A percentile compares a stretch with the other conserved stretches of the same genome.
phyloP scores from a whole-genome alignment of 2,888 invertebrate genomes.

The Heliconius charithonia region DNA sequence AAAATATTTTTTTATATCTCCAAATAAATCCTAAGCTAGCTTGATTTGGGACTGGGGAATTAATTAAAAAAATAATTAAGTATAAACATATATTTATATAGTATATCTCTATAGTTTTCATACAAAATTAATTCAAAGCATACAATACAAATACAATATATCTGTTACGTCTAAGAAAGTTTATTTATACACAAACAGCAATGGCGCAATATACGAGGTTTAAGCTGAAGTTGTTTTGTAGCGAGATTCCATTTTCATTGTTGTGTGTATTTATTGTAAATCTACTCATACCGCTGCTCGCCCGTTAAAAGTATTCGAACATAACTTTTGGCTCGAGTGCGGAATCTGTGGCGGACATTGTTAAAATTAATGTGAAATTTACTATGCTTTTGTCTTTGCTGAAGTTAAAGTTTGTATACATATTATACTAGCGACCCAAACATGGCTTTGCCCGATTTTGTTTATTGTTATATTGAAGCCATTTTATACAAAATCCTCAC shows the following conservation, averaged over 20 bases:
- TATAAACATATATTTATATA: background rate
- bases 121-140: background rate
- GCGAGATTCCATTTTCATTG: conserved; percentile 83
- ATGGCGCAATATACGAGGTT: conserved; percentile 58
- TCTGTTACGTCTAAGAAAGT: conserved; percentile 27
- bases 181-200: conserved; percentile 43
- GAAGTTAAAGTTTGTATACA: conserved; percentile 19
- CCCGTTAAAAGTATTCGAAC: conserved; percentile 79
- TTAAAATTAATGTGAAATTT: conserved; percentile 46
- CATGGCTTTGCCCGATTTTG: too few species aligned
- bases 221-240: conserved; percentile 81
- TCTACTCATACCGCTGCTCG: conserved; percentile 79
- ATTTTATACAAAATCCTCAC: too few species aligned
- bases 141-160: conserved; percentile 11
- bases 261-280: conserved; percentile 84
- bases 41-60: background rate
- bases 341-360: conserved; percentile 46
- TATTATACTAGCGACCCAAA: background rate
- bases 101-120: background rate
- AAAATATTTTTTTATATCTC: background rate
- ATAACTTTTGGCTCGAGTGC: conserved; percentile 77
- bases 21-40: background rate
- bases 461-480: too few species aligned
- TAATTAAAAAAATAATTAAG: background rate
- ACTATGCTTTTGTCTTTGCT: conserved; percentile 14